A percentile compares a stretch with the other conserved stretches of the same genome.
Conservation (phyloP, 2,113 vertebrate species). For the Larimichthys polyactis region DNA sequence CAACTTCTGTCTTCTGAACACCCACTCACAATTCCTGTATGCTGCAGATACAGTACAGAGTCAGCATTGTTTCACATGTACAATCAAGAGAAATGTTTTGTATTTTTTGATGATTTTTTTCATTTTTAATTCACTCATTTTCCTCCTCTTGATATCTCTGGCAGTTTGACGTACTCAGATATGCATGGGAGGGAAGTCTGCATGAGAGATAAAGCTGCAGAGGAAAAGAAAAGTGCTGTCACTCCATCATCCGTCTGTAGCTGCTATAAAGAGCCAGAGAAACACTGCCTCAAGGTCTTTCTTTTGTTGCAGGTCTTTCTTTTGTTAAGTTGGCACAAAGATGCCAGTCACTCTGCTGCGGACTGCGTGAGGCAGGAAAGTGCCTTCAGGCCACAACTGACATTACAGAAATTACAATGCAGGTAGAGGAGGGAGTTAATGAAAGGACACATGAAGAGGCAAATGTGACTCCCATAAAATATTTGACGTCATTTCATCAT, state of each 20-base stretch:
- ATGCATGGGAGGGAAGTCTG: background rate
- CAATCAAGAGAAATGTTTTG: background rate
- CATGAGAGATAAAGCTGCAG: slow-evolving; percentile 46
- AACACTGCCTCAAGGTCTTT: slow-evolving; percentile 59
- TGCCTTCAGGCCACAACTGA: slow-evolving; percentile 47
- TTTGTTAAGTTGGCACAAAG: slow-evolving; percentile 65
- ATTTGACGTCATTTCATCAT: background rate
- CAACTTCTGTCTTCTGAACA: slow-evolving; percentile 40
- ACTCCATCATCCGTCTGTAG: slow-evolving; percentile 40
- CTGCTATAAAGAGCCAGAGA: slow-evolving; percentile 44
- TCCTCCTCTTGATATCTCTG: background rate
- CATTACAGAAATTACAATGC: slow-evolving; percentile 41
- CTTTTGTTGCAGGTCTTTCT: slow-evolving; percentile 61
- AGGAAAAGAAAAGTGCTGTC: slow-evolving; percentile 40
- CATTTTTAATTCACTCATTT: slow-evolving; percentile 6
- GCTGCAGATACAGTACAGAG: slow-evolving; percentile 2
- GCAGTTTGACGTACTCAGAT: background rate
- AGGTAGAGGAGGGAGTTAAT: slow-evolving; percentile 38
- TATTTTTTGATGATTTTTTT: background rate
- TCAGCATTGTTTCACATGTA: slow-evolving; percentile 35
- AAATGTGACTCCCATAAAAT: background rate
- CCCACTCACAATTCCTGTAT: slow-evolving; percentile 33
- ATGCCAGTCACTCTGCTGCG: slow-evolving; percentile 54
- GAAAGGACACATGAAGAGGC: background rate
- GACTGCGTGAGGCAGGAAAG: slow-evolving; percentile 34